Evolutionary conservation across 2,797 vertebrate genomes (phyloP), one percentile per base, ranked within the genome.

Genomic region (Sebastes minor): DNA sequence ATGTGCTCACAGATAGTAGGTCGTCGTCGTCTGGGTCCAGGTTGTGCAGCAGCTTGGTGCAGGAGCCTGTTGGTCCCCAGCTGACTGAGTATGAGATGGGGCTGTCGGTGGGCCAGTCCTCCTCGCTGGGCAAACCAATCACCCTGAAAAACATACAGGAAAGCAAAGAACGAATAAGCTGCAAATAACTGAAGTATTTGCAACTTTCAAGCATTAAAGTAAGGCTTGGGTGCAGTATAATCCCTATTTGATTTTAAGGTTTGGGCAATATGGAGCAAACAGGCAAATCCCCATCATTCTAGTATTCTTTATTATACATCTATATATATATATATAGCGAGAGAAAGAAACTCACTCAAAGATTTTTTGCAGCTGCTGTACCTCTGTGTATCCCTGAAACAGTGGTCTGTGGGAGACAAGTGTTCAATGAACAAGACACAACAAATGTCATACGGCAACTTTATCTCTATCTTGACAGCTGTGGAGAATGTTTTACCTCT

Each of bases 331-430:
- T 18, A 46, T 18, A 46, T 46, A 46, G 16, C 6, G 20, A 52
- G 55, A 23, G 20, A 55, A 69, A 32, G 14, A 20, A 2, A 93
- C 96, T 93, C 76, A 96, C 96, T 95, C 94, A 83, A 96, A 96
- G 78, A 96, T 96, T 76, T 94, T 95, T 32, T 94, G 93, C 68
- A 96, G 94, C 92, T 96, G 96, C 81, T 95, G 94, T 28, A 90
- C 63, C 79, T 96, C 96, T 18, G 94, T 91, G 83, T 75, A 83
- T 65, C 91, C 95, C 77, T 76, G 63, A 81, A 96, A 96, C 84
- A 96, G 59, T 3, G 96, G 95, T 30, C 96, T 96, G 92, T 23
- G 25, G 42, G 64, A 79, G 4, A 81, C 30, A 72, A 32, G 5
- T n/a, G 23, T 59, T 59, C 4, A 28, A 28, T n/a, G 7, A 52